Base-by-base conservation (phyloP, 2,888 invertebrate genomes). In the Amphipoea oculea region DNA sequence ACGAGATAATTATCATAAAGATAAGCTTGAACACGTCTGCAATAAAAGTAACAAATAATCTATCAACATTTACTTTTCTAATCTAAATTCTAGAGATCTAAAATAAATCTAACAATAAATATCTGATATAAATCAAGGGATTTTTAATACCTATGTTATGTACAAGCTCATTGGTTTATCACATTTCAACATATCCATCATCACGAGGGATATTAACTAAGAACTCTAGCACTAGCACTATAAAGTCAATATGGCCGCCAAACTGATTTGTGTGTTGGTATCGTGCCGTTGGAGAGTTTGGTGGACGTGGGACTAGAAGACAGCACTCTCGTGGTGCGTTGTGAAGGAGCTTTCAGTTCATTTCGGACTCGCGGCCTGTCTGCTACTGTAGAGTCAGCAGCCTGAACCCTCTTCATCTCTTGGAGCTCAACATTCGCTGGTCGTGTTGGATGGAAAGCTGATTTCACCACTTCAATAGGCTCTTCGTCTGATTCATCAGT, bases 391-490 rank as follows among this genome's bases (percentile, higher is more conserved):
- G 98, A 97, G 92, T 98, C 97, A 0, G 98, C 97, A 75, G 97
- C 97, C 88, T 97, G 97, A 5, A 96, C 95, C 88, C 96, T 94
- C 91, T 96, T 96, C 95, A 97, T 95, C 90, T 97, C 97, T 88
- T 97, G 97, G 54, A 97, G 91, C 85, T 97, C 95, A 4, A 97
- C 95, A 88, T 97, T 97, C 81, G 97, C 97, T 0, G 97, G 97
- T 85, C 97, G 96, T 75, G 98, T 98, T 42, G 98, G 98, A 72
- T 98, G 98, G 94, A 98, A 98, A 4, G 98, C 98, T 0, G 98
- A 98, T 90, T 98, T 98, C 0, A 98, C 98, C 45, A 98, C 98
- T 91, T 98, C 98, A 89, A 98, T 98, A 78, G 98, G 98, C 90
- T 98, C 98, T 81, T 98, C 98, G 70, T 98, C 98, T 0, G 98